Evolutionary conservation across 2,113 vertebrate species (phyloP).

Genomic region (Thalassarche chlororhynchos): DNA sequence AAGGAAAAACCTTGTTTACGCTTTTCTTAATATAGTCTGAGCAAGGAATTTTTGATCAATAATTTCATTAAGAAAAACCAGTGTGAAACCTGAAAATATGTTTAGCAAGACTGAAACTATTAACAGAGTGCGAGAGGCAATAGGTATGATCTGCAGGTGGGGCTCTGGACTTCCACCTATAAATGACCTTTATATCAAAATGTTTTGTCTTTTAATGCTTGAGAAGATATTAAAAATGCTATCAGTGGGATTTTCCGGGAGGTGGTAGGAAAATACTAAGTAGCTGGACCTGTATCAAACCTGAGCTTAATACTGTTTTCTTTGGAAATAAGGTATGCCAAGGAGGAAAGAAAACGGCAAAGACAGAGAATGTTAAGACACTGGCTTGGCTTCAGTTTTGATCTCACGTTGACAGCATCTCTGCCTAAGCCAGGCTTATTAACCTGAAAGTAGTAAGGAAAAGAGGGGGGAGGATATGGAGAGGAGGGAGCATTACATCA

Average conservation of each 20-base stretch:
- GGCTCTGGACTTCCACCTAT: neutral
- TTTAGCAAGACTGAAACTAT: neutral
- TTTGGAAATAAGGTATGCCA: neutral
- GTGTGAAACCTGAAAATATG: neutral
- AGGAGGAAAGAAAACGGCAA: neutral
- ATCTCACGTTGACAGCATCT: neutral
- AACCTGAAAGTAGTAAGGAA: neutral
- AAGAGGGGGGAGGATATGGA: neutral
- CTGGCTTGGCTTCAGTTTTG: neutral
- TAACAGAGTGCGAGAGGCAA: neutral
- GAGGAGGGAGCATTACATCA: neutral
- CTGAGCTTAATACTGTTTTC: neutral
- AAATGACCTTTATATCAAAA: neutral
- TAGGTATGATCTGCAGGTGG: neutral
- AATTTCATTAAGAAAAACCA: neutral
- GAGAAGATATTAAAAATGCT: neutral
- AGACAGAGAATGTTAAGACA: neutral
- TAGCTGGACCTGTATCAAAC: neutral
- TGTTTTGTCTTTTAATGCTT: neutral
- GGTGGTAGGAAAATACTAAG: neutral
- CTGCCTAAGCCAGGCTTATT: neutral
- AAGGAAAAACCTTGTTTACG: too few species aligned
- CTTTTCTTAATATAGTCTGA: neutral
- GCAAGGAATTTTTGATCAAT: neutral
- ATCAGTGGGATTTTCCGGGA: neutral